Evolutionary conservation across 1,140 invertebrate genomes (phyloP), one percentile per base, ranked within the genome.

Genomic region (Tetragonula clypearis): DNA sequence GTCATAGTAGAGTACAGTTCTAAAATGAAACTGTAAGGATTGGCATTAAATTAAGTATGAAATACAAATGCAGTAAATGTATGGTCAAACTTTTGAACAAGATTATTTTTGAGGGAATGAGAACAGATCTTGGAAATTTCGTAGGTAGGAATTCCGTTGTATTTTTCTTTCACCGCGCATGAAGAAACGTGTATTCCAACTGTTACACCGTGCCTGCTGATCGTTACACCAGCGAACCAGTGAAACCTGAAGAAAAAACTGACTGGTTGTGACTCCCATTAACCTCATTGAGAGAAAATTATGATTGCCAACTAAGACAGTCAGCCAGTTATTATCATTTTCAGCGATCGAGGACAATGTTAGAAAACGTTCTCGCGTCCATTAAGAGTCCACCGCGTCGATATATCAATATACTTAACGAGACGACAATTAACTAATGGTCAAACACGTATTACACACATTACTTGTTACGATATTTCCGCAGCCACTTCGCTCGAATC

Each of bases 231-330:
- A 65, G 60, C 11, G 55, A 30, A 75, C 55, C 56, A 82, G 84
- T 80, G 84, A 86, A 86, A 89, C 77, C 68, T 23, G 21, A 55
- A 83, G 87, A 89, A 89, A 89, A 89, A 89, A 89, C 87, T 65
- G 76, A 84, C 80, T 81, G 14, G 72, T 62, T 71, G 35, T 68
- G 87, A 86, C 68, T 89, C 62, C 53, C 35, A 89, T 89, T 89
- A 79, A 89, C 88, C 88, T 89, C 80, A 56, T 89, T 89, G 30
- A 53, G 88, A 89, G 88, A 86, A 88, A 89, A 78, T 73, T 66
- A 77, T 65, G 84, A 83, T 69, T 26, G 74, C 17, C 66, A 30
- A 68, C 49, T 66, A 30, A 71, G 23, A 23, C 53, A n/a, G 58
- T 23, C 68, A 75, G 60, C 58, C 55, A 41, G 72, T 85, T 81